Conservation (phyloP, 2,888 invertebrate species). For the Dicyrtomina minuta region DNA sequence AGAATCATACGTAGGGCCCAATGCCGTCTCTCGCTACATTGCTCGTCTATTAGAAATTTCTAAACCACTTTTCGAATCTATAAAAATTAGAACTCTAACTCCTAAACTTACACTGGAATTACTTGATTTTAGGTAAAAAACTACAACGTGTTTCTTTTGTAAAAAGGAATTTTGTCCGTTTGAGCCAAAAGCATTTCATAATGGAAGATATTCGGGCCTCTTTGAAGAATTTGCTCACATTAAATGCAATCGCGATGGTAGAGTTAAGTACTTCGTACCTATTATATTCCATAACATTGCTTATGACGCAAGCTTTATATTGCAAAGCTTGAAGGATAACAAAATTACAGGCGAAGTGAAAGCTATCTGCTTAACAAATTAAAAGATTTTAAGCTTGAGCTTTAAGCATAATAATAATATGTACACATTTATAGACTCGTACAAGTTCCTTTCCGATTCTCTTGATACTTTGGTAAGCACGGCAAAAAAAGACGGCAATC, state of each 20-base stretch:
- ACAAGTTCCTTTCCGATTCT: constrained; percentile 28
- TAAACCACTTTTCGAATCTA: neutral
- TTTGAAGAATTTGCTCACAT: neutral
- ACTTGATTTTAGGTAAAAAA: no score
- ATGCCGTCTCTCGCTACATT: neutral
- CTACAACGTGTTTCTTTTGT: constrained; percentile 32
- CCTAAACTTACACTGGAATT: no score
- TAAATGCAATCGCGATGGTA: neutral
- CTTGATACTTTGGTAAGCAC: constrained; percentile 25
- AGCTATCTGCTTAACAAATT: neutral
- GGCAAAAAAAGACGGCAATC: neutral
- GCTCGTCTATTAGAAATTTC: no score
- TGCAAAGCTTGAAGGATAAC: constrained; percentile 3
- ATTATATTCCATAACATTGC: constrained; percentile 31
- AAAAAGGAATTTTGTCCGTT: neutral
- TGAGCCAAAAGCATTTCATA: constrained; percentile 31
- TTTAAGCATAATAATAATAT: neutral
- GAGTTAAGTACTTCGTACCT: neutral
- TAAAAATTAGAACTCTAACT: neutral
- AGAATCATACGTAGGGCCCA: constrained; percentile 3
- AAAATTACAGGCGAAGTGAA: neutral
- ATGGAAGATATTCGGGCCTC: no score
- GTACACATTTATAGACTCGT: constrained; percentile 37
- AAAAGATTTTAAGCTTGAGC: neutral
- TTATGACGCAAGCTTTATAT: constrained; percentile 33